Evolutionary conservation across 92 coral and sea anemone genomes (phyloP), one percentile per base, ranked within the genome.

Genomic region (Pocillopora meandrina): DNA sequence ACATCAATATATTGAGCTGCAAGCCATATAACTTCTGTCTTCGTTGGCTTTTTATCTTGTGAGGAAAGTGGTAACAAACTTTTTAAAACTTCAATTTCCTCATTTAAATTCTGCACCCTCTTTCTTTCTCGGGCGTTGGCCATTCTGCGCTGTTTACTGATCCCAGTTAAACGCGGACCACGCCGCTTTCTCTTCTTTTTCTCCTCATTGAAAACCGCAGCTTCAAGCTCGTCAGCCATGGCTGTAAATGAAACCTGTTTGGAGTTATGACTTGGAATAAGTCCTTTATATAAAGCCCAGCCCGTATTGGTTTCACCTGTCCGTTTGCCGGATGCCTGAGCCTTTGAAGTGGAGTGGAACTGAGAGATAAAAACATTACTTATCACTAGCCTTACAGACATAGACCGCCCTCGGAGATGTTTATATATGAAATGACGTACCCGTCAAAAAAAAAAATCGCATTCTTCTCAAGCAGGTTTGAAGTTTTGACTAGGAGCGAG

Each of bases 51-150:
- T 86, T 90, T 92, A 76, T 92, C 93, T 66, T 83, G 83, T 20
- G 92, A 90, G 26, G 92, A 91, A 10, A 94, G 87, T 7, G 98
- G 95, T 56, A 94, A 69, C 58, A 94, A 33, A 68, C 90, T 91
- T 87, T 92, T 65, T n/a, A 94, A 86, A 42, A 74, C 88, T 71
- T 94, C 95, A 65, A 94, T 94, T 63, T 92, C 89, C 77, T 84
- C 92, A 84, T 94, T 94, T 31, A 94, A 58, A 70, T 83, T 88
- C 61, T 94, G 95, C 60, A 94, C 98, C 33, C 98, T 91, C 78
- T 83, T 94, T 67, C 98, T 89, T 84, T 94, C 98, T 63, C 98
- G 91, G 52, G 95, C 98, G 78, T 94, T 94, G 69, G 98, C 98
- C 73, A 94, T 73, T 57, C 93, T 84, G 35, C 98, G 90, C 81